Evolutionary conservation across 2,888 invertebrate species (phyloP).

Genomic region (Chromoteleia sp.): DNA sequence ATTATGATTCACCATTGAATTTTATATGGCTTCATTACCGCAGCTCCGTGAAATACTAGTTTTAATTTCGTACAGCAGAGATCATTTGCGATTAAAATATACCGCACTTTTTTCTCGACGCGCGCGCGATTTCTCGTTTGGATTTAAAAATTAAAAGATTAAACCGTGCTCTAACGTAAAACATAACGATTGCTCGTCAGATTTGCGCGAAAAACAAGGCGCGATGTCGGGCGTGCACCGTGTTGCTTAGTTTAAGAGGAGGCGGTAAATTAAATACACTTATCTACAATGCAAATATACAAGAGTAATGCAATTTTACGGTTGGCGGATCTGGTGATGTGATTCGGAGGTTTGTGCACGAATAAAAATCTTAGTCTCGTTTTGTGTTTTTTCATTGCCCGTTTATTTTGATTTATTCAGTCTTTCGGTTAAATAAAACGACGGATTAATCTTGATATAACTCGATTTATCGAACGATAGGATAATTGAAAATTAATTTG

Average conservation of each 20-base stretch:
- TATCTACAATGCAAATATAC: constrained; percentile 44
- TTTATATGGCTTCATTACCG: constrained; percentile 15
- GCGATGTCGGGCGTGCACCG: constrained; percentile 4
- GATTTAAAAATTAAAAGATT: constrained; percentile 3
- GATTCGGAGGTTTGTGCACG: not conserved
- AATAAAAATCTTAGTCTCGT: constrained; percentile 2
- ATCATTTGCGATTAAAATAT: constrained; percentile 44
- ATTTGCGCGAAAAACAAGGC: constrained; percentile 13
- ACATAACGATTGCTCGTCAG: not conserved
- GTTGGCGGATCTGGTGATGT: constrained; percentile 7
- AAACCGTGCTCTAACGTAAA: not conserved
- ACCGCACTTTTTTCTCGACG: constrained; percentile 7
- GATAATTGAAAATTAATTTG: not conserved
- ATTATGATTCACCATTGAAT: not conserved
- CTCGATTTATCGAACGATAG: not conserved
- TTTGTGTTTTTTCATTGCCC: too few species aligned
- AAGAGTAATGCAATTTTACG: constrained; percentile 32
- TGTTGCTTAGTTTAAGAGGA: not conserved
- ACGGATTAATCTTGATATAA: too few species aligned
- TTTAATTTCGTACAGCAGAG: constrained; percentile 24
- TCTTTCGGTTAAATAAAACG: too few species aligned
- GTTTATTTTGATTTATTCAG: too few species aligned
- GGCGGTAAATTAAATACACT: constrained; percentile 11
- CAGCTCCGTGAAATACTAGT: constrained; percentile 11
- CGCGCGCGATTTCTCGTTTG: not conserved